Evolutionary conservation across 2,113 vertebrate genomes (phyloP), one percentile per base, ranked within the genome.

Genomic region (Macrotus californicus): DNA sequence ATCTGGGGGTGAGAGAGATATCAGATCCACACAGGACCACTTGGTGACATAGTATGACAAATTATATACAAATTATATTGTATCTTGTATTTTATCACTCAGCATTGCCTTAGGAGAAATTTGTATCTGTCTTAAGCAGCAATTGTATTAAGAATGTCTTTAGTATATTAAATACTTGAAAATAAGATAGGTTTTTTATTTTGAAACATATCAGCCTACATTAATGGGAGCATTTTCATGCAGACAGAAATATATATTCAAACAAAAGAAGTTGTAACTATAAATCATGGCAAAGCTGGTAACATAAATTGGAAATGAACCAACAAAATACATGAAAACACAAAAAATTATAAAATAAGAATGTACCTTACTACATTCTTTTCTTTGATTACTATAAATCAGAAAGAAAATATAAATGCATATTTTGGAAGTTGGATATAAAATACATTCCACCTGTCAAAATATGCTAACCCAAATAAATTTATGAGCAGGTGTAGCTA

Each of bases 311-410:
- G 67, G 66, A 96, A 92, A 94, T 41, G 67, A 67, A 31, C 84
- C 36, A 76, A 79, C 56, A 94, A 94, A 96, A 85, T 85, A 91
- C 94, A 88, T 88, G 31, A 76, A 94, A 93, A 61, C 67, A 73
- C 59, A 91, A 39, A 93, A 87, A 21, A 39, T 70, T 87, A 82
- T 34, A 70, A 59, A 87, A 9, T 90, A 95, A 92, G n/a, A 48
- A 70, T 59, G 21, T 93, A 31, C 26, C n/a, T 87, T 73, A 87
- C 18, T 86, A 43, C 43, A 85, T 67, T 41, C 22, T 89, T 87
- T 96, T 69, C 66, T 15, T 43, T 61, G 59, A 84, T 72, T 84
- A 34, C 43, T 86, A 79, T 82, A 82, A 95, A 92, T 64, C 95
- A 24, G 21, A 34, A 64, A 61, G 72, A 77, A 92, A 66, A 66